Conservation (phyloP, 1,140 invertebrate species). For the Calliphora vicina region DNA sequence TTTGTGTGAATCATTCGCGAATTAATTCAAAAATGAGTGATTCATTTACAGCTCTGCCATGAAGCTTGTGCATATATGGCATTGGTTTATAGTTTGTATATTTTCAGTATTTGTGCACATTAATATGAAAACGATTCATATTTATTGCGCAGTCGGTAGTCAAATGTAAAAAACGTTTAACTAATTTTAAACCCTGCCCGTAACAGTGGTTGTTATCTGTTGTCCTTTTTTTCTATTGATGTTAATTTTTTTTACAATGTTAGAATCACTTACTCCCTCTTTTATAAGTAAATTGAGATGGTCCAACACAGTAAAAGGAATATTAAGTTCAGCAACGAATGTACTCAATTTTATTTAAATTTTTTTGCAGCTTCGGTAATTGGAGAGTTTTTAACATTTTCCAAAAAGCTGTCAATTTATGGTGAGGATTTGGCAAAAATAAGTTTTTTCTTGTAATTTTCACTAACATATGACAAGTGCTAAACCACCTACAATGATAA, state of each 20-base stretch:
- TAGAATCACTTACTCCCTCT: not conserved
- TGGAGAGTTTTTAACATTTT: not conserved
- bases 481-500: not conserved
- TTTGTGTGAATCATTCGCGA: too few species aligned
- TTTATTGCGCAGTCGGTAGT: too few species aligned
- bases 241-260: not conserved
- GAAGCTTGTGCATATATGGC: too few species aligned
- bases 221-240: not conserved
- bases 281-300: not conserved
- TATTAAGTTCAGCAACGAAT: not conserved
- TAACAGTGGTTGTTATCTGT: too few species aligned
- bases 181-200: too few species aligned
- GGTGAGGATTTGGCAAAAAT: constrained; percentile 39
- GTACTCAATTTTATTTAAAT: not conserved
- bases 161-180: too few species aligned
- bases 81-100: too few species aligned
- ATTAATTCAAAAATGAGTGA: too few species aligned
- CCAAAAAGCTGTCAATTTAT: not conserved
- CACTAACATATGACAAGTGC: not conserved
- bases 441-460: not conserved
- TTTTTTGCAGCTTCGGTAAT: not conserved
- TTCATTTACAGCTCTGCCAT: too few species aligned
- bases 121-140: too few species aligned
- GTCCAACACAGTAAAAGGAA: not conserved
- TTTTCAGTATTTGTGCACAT: too few species aligned